phyloP scores from a whole-genome alignment of 2,888 invertebrate genomes.

The Psylliodes chrysocephalus region DNA sequence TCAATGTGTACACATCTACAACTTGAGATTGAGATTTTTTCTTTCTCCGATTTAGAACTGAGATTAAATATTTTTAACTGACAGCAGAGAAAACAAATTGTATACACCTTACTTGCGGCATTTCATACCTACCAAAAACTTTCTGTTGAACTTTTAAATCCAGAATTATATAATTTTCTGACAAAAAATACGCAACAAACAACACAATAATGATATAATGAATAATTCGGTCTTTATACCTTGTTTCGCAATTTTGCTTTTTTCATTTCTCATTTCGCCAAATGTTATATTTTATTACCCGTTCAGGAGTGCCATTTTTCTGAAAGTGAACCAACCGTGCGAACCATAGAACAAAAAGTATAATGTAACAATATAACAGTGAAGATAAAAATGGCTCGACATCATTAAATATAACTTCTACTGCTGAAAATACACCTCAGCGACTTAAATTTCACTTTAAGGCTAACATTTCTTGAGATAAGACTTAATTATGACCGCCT shows the following conservation, averaged over 20 bases:
- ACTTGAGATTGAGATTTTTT: too few species aligned
- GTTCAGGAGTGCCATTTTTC: constrained; percentile 3
- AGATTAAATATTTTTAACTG: too few species aligned
- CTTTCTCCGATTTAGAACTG: too few species aligned
- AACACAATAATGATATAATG: too few species aligned
- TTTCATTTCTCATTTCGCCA: not conserved
- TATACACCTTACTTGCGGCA: too few species aligned
- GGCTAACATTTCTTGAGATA: constrained; percentile 34
- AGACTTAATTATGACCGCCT: constrained; percentile 35
- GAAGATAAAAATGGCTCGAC: constrained; percentile 28
- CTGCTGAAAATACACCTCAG: constrained; percentile 28
- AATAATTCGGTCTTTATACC: not conserved
- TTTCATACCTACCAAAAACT: too few species aligned
- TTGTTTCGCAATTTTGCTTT: not conserved
- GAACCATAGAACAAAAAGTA: constrained; percentile 25
- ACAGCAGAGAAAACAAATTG: too few species aligned
- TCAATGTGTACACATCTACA: too few species aligned
- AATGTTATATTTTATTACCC: constrained; percentile 9
- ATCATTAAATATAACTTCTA: constrained; percentile 32
- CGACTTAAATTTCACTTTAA: constrained; percentile 38
- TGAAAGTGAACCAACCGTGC: constrained; percentile 15
- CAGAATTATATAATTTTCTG: too few species aligned
- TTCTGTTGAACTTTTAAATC: too few species aligned
- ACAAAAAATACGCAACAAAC: too few species aligned
- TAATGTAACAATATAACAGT: constrained; percentile 24